Conservation (phyloP, 2,888 invertebrate species). For the Cheilosia vernalis region DNA sequence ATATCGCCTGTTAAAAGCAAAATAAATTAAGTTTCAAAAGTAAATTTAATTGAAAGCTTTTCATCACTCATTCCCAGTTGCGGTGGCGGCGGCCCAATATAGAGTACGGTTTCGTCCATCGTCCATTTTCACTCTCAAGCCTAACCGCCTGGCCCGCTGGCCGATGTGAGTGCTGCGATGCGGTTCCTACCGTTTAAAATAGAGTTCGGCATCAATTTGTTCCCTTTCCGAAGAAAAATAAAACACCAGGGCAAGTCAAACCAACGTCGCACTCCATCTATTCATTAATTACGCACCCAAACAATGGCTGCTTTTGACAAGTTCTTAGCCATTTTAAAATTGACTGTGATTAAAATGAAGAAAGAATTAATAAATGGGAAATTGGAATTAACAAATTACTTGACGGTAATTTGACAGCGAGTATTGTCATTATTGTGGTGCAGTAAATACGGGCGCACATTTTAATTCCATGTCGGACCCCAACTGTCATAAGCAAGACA, state of each 20-base stretch:
- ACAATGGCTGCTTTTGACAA: slow-evolving; percentile 62
- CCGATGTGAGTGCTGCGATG: slow-evolving; percentile 12
- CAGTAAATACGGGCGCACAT: background rate
- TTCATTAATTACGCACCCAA: slow-evolving; percentile 64
- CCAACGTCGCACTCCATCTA: slow-evolving; percentile 26
- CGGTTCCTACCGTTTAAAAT: slow-evolving; percentile 46
- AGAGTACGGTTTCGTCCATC: slow-evolving; percentile 23
- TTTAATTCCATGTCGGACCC: background rate
- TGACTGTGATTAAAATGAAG: slow-evolving; percentile 20
- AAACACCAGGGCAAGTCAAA: slow-evolving; percentile 3
- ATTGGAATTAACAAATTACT: slow-evolving; percentile 37
- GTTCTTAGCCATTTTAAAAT: slow-evolving; percentile 40
- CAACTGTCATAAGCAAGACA: slow-evolving; percentile 22
- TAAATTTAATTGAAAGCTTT: slow-evolving; percentile 74
- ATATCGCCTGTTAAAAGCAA: slow-evolving; percentile 66
- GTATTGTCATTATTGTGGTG: slow-evolving; percentile 4
- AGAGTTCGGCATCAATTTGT: slow-evolving; percentile 53
- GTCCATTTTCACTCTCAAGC: slow-evolving; percentile 13
- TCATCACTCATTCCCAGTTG: slow-evolving; percentile 72
- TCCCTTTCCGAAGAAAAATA: background rate
- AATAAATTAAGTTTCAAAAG: slow-evolving; percentile 75
- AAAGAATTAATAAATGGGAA: slow-evolving; percentile 2
- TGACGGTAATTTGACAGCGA: slow-evolving; percentile 19
- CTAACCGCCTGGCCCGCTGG: background rate
- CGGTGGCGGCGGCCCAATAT: background rate